phyloP scores from a whole-genome alignment of 2,113 vertebrate species.

The Megaleporinus macrocephalus region DNA sequence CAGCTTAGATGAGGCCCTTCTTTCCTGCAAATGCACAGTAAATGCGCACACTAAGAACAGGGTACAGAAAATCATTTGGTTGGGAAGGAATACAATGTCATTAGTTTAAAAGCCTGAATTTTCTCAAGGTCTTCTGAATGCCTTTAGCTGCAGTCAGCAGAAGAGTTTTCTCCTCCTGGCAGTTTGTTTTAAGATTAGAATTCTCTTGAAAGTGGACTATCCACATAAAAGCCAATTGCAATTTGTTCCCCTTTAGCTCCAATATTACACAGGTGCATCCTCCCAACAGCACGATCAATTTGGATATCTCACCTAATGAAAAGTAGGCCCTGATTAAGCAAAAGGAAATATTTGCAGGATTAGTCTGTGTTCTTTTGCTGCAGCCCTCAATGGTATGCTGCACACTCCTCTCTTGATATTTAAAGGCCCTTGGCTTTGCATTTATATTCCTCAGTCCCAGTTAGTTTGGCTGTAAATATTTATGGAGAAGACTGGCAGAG shows the following conservation, averaged over 20 bases:
- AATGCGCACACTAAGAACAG: background rate
- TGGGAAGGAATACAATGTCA: slow-evolving; percentile 1
- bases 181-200: background rate
- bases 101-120: slow-evolving; percentile 8
- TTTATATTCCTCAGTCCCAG: slow-evolving; percentile 73
- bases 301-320: slow-evolving; percentile 57
- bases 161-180: background rate
- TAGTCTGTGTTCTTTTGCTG: slow-evolving; percentile 64
- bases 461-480: slow-evolving; percentile 75
- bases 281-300: background rate
- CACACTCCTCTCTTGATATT: slow-evolving; percentile 61
- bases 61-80: background rate
- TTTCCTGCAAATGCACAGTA: background rate
- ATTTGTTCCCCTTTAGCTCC: slow-evolving; percentile 12
- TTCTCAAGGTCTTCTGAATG: slow-evolving; percentile 4
- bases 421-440: slow-evolving; percentile 64
- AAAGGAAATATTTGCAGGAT: slow-evolving; percentile 70
- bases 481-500: slow-evolving; percentile 72
- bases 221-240: slow-evolving; percentile 26
- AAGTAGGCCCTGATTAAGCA: slow-evolving; percentile 61
- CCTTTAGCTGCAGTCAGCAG: background rate
- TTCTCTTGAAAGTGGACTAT: slow-evolving; percentile 20
- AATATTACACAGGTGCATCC: slow-evolving; percentile 59
- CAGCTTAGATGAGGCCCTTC: background rate
- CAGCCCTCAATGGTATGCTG: slow-evolving; percentile 59